These are phyloP conservation scores for Ahaetulla prasina DNA, from an alignment of 2,113 vertebrate species.

Conservation along the genomic window DNA sequence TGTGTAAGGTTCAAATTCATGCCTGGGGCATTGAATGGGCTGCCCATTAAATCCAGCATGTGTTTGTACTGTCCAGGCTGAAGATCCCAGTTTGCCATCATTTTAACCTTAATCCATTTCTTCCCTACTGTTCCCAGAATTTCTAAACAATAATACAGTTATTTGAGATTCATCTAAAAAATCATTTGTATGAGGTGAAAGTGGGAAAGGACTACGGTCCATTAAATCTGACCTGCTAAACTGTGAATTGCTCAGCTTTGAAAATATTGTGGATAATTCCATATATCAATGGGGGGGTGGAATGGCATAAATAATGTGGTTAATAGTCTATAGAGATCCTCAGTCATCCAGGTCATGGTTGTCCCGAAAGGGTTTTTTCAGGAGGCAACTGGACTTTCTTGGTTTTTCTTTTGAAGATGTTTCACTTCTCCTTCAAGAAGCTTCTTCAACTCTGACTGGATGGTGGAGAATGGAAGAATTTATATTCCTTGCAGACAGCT, in stretches of 20 bases:
- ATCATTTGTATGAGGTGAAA: not conserved
- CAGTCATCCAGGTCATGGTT: no score
- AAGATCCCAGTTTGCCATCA: not conserved
- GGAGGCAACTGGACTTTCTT: no score
- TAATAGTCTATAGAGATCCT: not conserved
- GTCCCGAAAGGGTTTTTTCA: no score
- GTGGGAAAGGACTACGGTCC: not conserved
- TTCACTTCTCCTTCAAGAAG: no score
- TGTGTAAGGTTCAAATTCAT: not conserved
- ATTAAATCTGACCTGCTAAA: not conserved
- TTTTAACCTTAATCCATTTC: not conserved
- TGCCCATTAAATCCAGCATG: no score
- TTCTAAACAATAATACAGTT: not conserved
- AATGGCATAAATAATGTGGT: not conserved
- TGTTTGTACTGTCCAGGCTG: not conserved
- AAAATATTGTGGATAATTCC: not conserved
- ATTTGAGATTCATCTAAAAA: not conserved
- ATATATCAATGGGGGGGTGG: not conserved
- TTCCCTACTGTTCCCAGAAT: not conserved
- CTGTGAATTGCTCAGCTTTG: not conserved
- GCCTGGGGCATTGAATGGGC: not conserved
- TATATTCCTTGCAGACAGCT: no score
- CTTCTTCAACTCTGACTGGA: no score
- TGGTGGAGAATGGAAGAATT: no score
- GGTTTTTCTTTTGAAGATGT: no score